These are phyloP conservation scores for Tetraodon nigroviridis DNA, from an alignment of 2,113 vertebrate species.

Conservation along the genomic window DNA sequence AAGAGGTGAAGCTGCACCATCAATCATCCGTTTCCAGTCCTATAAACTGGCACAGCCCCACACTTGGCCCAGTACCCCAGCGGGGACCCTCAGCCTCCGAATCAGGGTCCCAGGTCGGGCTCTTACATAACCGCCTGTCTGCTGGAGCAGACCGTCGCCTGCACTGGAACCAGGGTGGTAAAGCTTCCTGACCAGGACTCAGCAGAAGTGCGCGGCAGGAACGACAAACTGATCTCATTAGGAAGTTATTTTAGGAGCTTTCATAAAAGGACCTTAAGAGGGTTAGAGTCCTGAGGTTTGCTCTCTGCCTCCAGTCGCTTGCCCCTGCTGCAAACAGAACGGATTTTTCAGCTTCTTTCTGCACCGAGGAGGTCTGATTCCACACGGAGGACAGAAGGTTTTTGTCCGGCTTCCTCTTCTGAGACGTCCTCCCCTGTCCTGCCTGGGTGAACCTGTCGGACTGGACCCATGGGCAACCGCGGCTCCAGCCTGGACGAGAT, in stretches of 20 bases:
- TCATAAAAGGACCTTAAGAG: constrained; percentile 47
- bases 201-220: neutral
- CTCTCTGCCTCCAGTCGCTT: neutral
- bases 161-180: neutral
- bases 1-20: neutral
- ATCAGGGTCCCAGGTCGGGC: neutral
- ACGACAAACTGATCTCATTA: constrained; percentile 53
- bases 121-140: constrained; percentile 30
- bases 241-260: constrained; percentile 42
- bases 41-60: neutral
- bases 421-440: no score
- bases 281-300: constrained; percentile 49
- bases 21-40: neutral
- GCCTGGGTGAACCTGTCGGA: neutral
- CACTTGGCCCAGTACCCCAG: neutral
- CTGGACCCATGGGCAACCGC: constrained; percentile 67
- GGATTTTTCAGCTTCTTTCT: neutral
- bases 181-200: constrained; percentile 26
- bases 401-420: neutral
- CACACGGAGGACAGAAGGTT: neutral
- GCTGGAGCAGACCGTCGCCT: neutral
- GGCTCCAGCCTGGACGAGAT: constrained; percentile 70
- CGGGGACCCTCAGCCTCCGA: neutral
- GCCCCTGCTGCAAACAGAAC: neutral
- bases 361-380: neutral